Base-by-base conservation (phyloP, 1,140 invertebrate species). In the Steinernema khuongi region DNA sequence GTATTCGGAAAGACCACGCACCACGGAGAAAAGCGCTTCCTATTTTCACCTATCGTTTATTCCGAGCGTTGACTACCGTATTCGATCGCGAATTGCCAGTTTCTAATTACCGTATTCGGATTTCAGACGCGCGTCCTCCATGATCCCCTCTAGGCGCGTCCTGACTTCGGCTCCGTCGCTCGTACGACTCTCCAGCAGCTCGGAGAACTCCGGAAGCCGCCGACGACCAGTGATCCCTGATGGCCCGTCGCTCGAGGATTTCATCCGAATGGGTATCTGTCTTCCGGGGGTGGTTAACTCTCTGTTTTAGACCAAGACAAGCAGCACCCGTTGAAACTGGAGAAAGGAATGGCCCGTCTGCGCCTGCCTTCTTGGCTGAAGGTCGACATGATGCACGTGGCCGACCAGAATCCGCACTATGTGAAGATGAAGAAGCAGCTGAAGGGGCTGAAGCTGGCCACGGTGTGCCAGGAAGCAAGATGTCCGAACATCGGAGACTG, bases 401-500 rank as follows among this genome's bases (percentile, higher is more conserved):
- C 88, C 79, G 89, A 88, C 80, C 79, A 83, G 87, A 89, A 91
- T 32, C 89, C 91, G 81, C 94, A 93, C 87, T 95, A 91, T 84
- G 90, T 88, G 77, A 90, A 90, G 82, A 86, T 99, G 18, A 99
- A 97, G 83, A 89, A 91, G 68, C 91, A 94, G 83, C 87, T 99
- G 14, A 87, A 93, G 71, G 89, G 91, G 18, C 88, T 98, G 17
- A 97, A 96, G 80, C 88, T 99, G 11, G 92, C 94, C 81, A 99
- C 97, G 1, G 96, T 99, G 0, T 99, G 97, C 87, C 94, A 99
- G 86, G 97, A 99, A 88, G 97, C 97, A 0, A 89, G 93, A 77
- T 99, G 97, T 89, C 97, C 97, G 0, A 99, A 99, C 87, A 98
- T 99, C 80, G 94, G 95, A 26, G 95, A 98, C 88, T 99, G 96